phyloP scores from a whole-genome alignment of 2,888 invertebrate genomes.

The Dyspetes luteomarginatus region DNA sequence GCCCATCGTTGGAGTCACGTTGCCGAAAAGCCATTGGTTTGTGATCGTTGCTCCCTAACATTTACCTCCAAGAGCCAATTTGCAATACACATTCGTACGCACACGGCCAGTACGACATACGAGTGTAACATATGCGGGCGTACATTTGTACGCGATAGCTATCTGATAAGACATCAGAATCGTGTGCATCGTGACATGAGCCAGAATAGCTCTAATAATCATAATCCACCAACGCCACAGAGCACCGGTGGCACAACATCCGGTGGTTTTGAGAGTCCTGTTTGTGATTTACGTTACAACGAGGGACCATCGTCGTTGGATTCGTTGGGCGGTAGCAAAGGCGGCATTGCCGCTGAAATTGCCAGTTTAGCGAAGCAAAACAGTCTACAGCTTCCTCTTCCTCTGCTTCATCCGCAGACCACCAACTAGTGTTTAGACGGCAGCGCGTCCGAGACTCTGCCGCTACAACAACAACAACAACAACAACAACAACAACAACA shows the following conservation, averaged over 20 bases:
- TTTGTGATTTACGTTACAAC: slow-evolving; percentile 82
- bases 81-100: slow-evolving; percentile 90
- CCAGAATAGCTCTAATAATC: slow-evolving; percentile 79
- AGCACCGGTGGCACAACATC: slow-evolving; percentile 78
- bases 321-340: slow-evolving; percentile 76
- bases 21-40: slow-evolving; percentile 89
- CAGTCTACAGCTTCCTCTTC: slow-evolving; percentile 82
- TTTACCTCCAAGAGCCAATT: slow-evolving; percentile 91
- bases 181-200: slow-evolving; percentile 87
- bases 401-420: slow-evolving; percentile 82
- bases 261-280: slow-evolving; percentile 82
- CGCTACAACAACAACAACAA: slow-evolving; percentile 69
- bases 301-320: slow-evolving; percentile 82
- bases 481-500: slow-evolving; percentile 65
- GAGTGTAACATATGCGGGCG: slow-evolving; percentile 91
- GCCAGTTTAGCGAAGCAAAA: slow-evolving; percentile 82
- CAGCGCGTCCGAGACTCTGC: slow-evolving; percentile 78
- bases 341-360: slow-evolving; percentile 80
- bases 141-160: slow-evolving; percentile 90
- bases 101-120: slow-evolving; percentile 88
- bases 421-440: slow-evolving; percentile 83
- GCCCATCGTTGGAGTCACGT: slow-evolving; percentile 93
- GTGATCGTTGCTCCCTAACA: slow-evolving; percentile 89
- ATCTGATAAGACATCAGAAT: slow-evolving; percentile 91
- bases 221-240: slow-evolving; percentile 82